Evolutionary conservation across 2,797 vertebrate species (phyloP).

Genomic region (Prunella strophiata): DNA sequence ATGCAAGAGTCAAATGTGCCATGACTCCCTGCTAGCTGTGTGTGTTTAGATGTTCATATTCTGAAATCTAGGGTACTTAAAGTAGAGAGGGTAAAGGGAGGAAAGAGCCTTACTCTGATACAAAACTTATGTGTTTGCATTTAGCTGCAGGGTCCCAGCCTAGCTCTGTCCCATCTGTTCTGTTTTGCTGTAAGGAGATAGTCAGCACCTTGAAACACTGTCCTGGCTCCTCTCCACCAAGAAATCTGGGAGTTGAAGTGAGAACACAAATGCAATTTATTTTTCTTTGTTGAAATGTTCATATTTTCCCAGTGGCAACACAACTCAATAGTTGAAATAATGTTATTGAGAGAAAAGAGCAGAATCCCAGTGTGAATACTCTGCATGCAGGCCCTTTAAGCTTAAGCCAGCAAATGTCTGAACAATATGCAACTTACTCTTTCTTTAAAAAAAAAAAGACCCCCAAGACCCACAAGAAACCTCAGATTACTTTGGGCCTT

Average conservation of each 20-base stretch:
- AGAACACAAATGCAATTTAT: slow-evolving; percentile 65
- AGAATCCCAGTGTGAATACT: slow-evolving; percentile 35
- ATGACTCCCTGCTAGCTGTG: neutral
- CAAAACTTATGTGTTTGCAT: neutral
- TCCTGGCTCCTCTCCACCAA: slow-evolving; percentile 21
- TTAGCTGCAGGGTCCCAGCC: neutral
- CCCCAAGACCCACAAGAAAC: rapidly evolving
- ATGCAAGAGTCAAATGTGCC: neutral
- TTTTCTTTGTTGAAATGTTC: slow-evolving; percentile 60
- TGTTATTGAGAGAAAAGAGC: slow-evolving; percentile 48
- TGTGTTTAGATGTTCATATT: neutral
- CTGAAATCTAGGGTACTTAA: neutral
- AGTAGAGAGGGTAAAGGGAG: neutral
- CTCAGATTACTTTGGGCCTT: neutral
- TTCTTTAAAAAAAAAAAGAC: neutral
- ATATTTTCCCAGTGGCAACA: slow-evolving; percentile 45
- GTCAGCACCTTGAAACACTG: slow-evolving; percentile 54
- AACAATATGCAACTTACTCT: neutral
- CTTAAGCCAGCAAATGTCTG: slow-evolving; percentile 14
- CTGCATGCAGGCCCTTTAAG: neutral
- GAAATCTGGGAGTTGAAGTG: slow-evolving; percentile 57
- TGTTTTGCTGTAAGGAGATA: slow-evolving; percentile 23
- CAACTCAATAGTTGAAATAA: slow-evolving; percentile 41
- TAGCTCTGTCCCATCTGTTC: neutral
- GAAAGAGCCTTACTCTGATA: neutral